These are phyloP conservation scores for Junonia oenone DNA, from an alignment of 2,888 invertebrate species.

Conservation along the genomic window DNA sequence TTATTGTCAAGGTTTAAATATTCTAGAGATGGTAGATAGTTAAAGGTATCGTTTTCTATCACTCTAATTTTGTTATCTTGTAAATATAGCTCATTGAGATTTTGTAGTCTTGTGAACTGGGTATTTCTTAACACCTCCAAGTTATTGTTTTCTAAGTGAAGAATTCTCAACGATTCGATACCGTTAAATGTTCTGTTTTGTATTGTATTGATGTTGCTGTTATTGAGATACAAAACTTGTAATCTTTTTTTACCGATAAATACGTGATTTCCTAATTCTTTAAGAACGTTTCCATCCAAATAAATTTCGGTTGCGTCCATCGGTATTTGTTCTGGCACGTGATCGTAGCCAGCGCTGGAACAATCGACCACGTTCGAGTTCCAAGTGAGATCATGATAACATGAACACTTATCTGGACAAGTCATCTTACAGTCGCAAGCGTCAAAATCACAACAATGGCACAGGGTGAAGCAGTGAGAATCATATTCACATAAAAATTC, in stretches of 20 bases:
- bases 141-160: slow-evolving; percentile 88
- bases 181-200: slow-evolving; percentile 92
- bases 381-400: slow-evolving; percentile 93
- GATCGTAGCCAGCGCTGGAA: slow-evolving; percentile 85
- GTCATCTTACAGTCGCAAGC: slow-evolving; percentile 95
- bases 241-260: slow-evolving; percentile 92
- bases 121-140: slow-evolving; percentile 85
- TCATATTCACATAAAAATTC: slow-evolving; percentile 91
- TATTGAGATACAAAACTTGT: slow-evolving; percentile 87
- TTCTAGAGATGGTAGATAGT: slow-evolving; percentile 84
- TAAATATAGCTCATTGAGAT: slow-evolving; percentile 86
- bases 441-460: slow-evolving; percentile 94
- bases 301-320: slow-evolving; percentile 94
- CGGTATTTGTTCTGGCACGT: slow-evolving; percentile 88
- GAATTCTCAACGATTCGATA: slow-evolving; percentile 84
- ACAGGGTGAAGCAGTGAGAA: slow-evolving; percentile 90
- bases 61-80: slow-evolving; percentile 86
- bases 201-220: slow-evolving; percentile 86
- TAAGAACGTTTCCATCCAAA: slow-evolving; percentile 89
- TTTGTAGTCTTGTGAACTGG: slow-evolving; percentile 87
- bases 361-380: slow-evolving; percentile 91
- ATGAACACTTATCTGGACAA: slow-evolving; percentile 91
- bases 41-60: slow-evolving; percentile 88
- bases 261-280: slow-evolving; percentile 89
- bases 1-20: slow-evolving; percentile 88